phyloP scores from a whole-genome alignment of 2,888 invertebrate genomes.

The Xestia ashworthii region DNA sequence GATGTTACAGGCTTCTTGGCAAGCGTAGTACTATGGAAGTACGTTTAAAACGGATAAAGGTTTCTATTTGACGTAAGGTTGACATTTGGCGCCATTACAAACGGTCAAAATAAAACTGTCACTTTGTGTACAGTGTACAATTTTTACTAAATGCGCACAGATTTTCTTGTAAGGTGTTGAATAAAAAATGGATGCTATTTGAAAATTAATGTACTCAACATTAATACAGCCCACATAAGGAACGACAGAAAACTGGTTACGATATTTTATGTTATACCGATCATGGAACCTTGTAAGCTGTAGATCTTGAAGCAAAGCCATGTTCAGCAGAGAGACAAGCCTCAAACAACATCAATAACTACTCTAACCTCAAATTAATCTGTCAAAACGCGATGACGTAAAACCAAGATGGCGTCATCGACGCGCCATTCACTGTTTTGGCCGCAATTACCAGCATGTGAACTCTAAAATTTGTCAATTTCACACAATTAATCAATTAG shows the following conservation, averaged over 20 bases:
- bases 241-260: conserved; percentile 41
- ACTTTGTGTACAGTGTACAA: too few species aligned
- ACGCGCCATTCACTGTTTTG: conserved; percentile 23
- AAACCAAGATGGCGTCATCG: conserved; percentile 43
- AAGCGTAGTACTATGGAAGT: not conserved
- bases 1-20: conserved; percentile 14
- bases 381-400: conserved; percentile 38
- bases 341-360: conserved; percentile 35
- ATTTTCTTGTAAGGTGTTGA: not conserved
- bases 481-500: conserved; percentile 48
- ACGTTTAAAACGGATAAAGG: not conserved
- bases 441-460: conserved; percentile 11
- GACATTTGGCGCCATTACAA: not conserved
- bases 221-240: conserved; percentile 6
- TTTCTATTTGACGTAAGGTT: not conserved
- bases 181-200: not conserved
- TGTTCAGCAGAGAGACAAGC: conserved; percentile 29
- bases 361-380: conserved; percentile 37
- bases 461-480: conserved; percentile 32
- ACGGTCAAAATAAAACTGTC: conserved; percentile 5
- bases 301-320: conserved; percentile 29
- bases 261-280: conserved; percentile 26
- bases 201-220: conserved; percentile 13
- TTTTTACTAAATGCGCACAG: not conserved
- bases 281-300: conserved; percentile 33